Evolutionary conservation across 2,113 vertebrate genomes (phyloP).

Genomic region (Atractosteus spatula): DNA sequence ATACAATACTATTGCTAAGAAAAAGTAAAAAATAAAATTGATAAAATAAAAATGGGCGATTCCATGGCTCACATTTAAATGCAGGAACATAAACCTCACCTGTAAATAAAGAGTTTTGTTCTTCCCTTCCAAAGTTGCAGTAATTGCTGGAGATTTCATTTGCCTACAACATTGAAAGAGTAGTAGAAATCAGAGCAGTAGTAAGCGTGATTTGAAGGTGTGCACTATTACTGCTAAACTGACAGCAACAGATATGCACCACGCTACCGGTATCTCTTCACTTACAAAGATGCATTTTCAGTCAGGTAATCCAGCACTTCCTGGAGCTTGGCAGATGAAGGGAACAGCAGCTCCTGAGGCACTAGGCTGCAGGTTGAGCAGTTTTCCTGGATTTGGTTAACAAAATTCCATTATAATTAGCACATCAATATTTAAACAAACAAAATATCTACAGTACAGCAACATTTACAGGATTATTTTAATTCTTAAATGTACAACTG

Average conservation of each 20-base stretch:
- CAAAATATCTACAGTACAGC: too few species aligned
- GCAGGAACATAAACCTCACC: constrained; percentile 57
- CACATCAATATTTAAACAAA: too few species aligned
- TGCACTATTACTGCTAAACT: too few species aligned
- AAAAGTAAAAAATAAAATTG: too few species aligned
- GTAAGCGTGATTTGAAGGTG: too few species aligned
- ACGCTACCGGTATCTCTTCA: constrained; percentile 23
- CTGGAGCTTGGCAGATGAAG: constrained; percentile 85
- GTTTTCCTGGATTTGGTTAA: constrained; percentile 58
- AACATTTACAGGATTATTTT: too few species aligned
- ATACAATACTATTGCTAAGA: too few species aligned
- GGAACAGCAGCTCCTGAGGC: constrained; percentile 85
- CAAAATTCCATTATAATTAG: too few species aligned
- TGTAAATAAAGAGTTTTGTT: constrained; percentile 97
- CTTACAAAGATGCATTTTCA: constrained; percentile 85
- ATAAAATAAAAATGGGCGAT: too few species aligned
- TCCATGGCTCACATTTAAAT: background rate
- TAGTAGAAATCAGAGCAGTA: too few species aligned
- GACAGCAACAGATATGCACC: too few species aligned
- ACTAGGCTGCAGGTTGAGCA: constrained; percentile 94
- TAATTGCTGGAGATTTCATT: constrained; percentile 93
- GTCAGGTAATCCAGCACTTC: constrained; percentile 89
- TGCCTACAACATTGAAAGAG: constrained; percentile 64
- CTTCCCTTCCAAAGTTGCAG: constrained; percentile 90
- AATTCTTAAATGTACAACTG: too few species aligned